Conservation (phyloP, 1,140 invertebrate species). For the Danaus melanippus region DNA sequence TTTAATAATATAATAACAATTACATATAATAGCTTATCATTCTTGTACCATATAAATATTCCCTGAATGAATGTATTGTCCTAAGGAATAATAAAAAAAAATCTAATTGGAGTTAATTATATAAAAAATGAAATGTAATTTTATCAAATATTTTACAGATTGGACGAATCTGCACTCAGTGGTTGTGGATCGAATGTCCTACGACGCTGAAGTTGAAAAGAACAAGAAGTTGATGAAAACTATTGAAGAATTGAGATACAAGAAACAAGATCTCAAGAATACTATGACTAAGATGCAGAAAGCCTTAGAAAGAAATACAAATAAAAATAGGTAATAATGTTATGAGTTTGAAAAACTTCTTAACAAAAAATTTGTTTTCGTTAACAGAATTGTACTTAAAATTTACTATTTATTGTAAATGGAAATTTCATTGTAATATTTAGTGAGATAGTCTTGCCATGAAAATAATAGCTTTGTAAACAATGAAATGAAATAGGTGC, state of each 20-base stretch:
- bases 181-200: constrained; percentile 63
- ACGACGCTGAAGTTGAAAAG: constrained; percentile 56
- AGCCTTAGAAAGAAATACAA: constrained; percentile 33
- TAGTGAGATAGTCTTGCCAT: no score
- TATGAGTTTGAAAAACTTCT: no score
- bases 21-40: neutral
- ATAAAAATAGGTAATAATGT: constrained; percentile 23
- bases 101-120: no score
- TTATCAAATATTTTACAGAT: constrained; percentile 24
- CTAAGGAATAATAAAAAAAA: no score
- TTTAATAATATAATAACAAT: neutral
- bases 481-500: no score
- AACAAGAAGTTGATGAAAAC: constrained; percentile 48
- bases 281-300: constrained; percentile 51
- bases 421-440: no score
- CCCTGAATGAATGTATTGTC: neutral
- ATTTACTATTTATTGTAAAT: no score
- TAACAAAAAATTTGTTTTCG: no score
- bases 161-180: constrained; percentile 58
- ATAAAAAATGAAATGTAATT: no score
- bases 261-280: constrained; percentile 48
- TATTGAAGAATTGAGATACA: constrained; percentile 52
- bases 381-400: no score
- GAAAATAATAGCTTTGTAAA: no score
- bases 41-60: neutral